Base-by-base conservation (phyloP, 2,113 vertebrate species). In the Tonatia bakeri region DNA sequence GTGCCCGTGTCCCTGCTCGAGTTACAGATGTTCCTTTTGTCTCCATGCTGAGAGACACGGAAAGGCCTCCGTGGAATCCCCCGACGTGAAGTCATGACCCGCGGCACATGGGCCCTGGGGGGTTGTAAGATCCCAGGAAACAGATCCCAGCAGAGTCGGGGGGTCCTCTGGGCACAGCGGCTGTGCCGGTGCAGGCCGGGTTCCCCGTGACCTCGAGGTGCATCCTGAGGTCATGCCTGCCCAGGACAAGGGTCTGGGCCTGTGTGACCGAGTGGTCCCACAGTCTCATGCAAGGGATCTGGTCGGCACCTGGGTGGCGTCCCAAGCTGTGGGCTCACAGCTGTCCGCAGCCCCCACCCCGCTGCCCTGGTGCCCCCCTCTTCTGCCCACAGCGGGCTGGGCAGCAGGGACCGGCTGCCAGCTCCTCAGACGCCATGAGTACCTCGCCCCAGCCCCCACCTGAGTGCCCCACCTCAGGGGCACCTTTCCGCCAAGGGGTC, bases 401-500 rank as follows among this genome's bases (percentile, higher is more conserved):
- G 14, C 61, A 1, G 6, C 11, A 5, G 38, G 20, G 16, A 43
- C 11, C 24, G 20, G 28, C 16, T 5, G 36, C 88, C 12, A 10
- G 22, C 50, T 14, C 22, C 12, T 47, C 9, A 1, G 40, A 5
- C 9, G 10, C 38, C 75, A 1, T 26, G 0, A 17, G 50, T 17
- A 7, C 19, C 59, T 0, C n/a, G 3, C 17, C 4, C 33, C 2
- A 4, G 12, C 6, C n/a, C 20, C 16, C 3, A 7, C 11, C 12
- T 6, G 28, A 69, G 4, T 2, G 2, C 75, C 4, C 12, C 2
- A 13, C 24, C 77, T 28, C 38, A 1, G 7, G 8, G 14, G n/a
- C 61, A 38, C 17, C 1, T 12, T 26, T 17, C 1, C 0, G 0
- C n/a, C 36, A 1, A 7, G 26, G n/a, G 19, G 43, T 33, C 10